phyloP scores from a whole-genome alignment of 2,888 invertebrate species.

The Ophion ellenae region DNA sequence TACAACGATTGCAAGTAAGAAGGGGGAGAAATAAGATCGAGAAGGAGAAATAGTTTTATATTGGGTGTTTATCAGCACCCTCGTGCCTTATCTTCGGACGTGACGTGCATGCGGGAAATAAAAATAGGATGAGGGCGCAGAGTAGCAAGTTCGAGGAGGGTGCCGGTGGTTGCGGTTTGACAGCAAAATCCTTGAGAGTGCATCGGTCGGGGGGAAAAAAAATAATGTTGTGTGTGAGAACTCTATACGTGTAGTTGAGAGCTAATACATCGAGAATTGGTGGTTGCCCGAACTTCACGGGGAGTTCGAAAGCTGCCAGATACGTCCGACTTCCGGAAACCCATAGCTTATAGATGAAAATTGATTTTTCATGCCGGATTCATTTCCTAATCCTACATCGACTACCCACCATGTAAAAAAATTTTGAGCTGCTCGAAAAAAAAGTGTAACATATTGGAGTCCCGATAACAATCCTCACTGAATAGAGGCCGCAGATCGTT shows the following conservation, averaged over 20 bases:
- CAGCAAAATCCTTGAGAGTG: not conserved
- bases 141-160: not conserved
- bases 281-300: conserved; percentile 4
- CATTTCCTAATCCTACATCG: not conserved
- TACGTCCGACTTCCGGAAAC: not conserved
- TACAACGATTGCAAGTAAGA: not conserved
- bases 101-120: conserved; percentile 47
- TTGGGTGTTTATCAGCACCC: conserved; percentile 44
- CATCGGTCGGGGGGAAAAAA: not conserved
- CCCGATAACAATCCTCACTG: not conserved
- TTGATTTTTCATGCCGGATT: conserved; percentile 49
- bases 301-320: conserved; percentile 5
- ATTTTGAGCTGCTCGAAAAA: not conserved
- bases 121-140: not conserved
- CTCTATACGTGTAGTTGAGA: conserved; percentile 33
- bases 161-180: not conserved
- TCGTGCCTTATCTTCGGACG: conserved; percentile 60
- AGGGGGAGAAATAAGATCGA: not conserved
- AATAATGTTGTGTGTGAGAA: not conserved
- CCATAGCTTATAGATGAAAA: conserved; percentile 20
- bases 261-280: conserved; percentile 27
- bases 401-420: not conserved
- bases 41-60: not conserved
- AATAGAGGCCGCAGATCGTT: not conserved
- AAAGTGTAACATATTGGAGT: not conserved